phyloP scores from a whole-genome alignment of 2,888 invertebrate species.

The Nemoura dubitans region DNA sequence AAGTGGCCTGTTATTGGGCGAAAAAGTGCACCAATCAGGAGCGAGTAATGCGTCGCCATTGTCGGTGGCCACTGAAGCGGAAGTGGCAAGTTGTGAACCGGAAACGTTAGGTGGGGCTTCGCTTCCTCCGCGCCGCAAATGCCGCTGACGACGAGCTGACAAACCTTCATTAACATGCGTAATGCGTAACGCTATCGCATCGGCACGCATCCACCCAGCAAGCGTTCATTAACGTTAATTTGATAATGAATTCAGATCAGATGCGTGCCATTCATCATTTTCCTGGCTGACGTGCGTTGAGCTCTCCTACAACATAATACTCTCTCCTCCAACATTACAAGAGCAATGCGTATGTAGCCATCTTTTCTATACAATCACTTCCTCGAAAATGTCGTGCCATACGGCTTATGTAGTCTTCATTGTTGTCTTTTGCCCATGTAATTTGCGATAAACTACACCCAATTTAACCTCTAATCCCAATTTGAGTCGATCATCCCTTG shows the following conservation, averaged over 20 bases:
- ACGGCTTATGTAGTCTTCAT: not conserved
- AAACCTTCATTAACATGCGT: not conserved
- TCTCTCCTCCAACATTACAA: no score
- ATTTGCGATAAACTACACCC: slow-evolving; percentile 7
- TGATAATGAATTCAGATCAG: not conserved
- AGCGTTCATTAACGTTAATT: not conserved
- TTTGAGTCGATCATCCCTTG: not conserved
- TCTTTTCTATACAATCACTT: no score
- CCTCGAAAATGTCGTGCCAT: not conserved
- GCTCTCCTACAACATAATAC: not conserved
- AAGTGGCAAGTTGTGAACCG: slow-evolving; percentile 15
- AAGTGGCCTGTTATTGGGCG: not conserved
- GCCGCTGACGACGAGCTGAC: not conserved
- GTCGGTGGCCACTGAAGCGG: slow-evolving; percentile 21
- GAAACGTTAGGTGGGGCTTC: slow-evolving; percentile 25
- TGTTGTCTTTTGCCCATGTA: slow-evolving; percentile 3
- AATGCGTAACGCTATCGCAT: not conserved
- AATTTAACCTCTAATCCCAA: slow-evolving; percentile 3
- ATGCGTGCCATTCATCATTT: not conserved
- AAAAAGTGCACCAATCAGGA: slow-evolving; percentile 19
- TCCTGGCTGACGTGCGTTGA: not conserved
- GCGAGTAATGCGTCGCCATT: not conserved
- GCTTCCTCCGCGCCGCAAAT: not conserved
- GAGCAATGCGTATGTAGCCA: no score
- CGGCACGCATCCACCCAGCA: not conserved